Evolutionary conservation across 1,140 invertebrate species (phyloP).

Genomic region (Temnothorax longispinosus): DNA sequence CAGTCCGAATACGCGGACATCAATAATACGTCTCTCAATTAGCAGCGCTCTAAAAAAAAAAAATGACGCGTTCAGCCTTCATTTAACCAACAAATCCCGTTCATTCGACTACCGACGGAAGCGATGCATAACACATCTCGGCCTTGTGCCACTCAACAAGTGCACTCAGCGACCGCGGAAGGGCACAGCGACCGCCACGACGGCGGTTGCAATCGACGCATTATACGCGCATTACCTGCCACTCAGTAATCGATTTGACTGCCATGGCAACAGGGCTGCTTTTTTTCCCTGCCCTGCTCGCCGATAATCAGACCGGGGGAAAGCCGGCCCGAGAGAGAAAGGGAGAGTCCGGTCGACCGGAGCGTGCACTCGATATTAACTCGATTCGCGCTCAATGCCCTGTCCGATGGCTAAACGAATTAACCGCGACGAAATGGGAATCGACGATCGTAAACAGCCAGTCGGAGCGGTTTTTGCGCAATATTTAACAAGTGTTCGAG

Average conservation of each 20-base stretch:
- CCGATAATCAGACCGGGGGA: slow-evolving; percentile 61
- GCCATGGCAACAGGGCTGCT: slow-evolving; percentile 71
- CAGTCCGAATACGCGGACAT: neutral
- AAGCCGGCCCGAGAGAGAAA: slow-evolving; percentile 54
- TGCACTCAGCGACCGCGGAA: slow-evolving; percentile 60
- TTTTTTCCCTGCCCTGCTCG: slow-evolving; percentile 48
- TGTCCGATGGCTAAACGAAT: slow-evolving; percentile 70
- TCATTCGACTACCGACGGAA: slow-evolving; percentile 28
- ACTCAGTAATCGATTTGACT: slow-evolving; percentile 76
- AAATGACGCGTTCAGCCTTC: neutral
- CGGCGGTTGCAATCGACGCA: slow-evolving; percentile 63
- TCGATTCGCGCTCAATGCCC: slow-evolving; percentile 68
- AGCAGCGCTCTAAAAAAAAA: neutral
- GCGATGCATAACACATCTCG: slow-evolving; percentile 54
- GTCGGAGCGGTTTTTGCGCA: slow-evolving; percentile 28
- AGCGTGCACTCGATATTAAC: slow-evolving; percentile 72
- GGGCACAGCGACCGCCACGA: slow-evolving; percentile 36
- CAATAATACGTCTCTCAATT: slow-evolving; percentile 12
- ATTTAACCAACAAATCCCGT: slow-evolving; percentile 46
- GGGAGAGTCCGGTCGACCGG: slow-evolving; percentile 38
- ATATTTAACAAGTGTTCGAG: slow-evolving; percentile 23
- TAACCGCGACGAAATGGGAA: slow-evolving; percentile 67
- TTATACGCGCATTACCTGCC: slow-evolving; percentile 75
- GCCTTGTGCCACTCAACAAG: slow-evolving; percentile 65
- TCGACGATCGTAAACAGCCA: slow-evolving; percentile 59